phyloP scores from a whole-genome alignment of 2,888 invertebrate genomes.

The Apamea monoglypha region DNA sequence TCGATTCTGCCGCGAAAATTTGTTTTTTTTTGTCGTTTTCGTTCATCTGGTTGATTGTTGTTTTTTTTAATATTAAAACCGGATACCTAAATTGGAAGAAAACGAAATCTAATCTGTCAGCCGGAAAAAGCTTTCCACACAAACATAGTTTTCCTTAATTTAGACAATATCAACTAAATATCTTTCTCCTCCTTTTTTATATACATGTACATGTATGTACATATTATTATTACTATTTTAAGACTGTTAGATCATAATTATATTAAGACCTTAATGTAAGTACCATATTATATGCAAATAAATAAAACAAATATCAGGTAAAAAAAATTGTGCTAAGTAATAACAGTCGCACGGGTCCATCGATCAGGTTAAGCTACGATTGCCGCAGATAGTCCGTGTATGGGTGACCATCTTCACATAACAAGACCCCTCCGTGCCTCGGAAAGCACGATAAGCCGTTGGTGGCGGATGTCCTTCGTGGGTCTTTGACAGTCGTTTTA shows the following conservation, averaged over 20 bases:
- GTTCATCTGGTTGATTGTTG: background rate
- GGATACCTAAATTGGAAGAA: too few species aligned
- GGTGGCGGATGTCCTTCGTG: too few species aligned
- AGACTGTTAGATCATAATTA: background rate
- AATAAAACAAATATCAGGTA: background rate
- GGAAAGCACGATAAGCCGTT: too few species aligned
- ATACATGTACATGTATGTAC: background rate
- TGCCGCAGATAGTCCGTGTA: too few species aligned
- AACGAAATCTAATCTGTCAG: background rate
- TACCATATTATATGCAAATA: background rate
- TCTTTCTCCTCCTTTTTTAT: background rate
- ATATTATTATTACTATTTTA: background rate
- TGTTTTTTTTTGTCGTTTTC: background rate
- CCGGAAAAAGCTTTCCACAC: too few species aligned
- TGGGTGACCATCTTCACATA: too few species aligned
- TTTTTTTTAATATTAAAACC: background rate
- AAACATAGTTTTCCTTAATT: background rate
- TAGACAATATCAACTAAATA: background rate
- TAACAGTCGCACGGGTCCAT: too few species aligned
- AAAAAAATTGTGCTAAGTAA: background rate
- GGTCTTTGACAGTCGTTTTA: too few species aligned
- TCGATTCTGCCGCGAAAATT: background rate
- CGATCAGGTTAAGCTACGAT: too few species aligned
- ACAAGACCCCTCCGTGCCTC: too few species aligned
- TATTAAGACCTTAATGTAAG: background rate